Evolutionary conservation across 2,113 vertebrate genomes (phyloP), one percentile per base, ranked within the genome.

Genomic region (Zapornia atra): DNA sequence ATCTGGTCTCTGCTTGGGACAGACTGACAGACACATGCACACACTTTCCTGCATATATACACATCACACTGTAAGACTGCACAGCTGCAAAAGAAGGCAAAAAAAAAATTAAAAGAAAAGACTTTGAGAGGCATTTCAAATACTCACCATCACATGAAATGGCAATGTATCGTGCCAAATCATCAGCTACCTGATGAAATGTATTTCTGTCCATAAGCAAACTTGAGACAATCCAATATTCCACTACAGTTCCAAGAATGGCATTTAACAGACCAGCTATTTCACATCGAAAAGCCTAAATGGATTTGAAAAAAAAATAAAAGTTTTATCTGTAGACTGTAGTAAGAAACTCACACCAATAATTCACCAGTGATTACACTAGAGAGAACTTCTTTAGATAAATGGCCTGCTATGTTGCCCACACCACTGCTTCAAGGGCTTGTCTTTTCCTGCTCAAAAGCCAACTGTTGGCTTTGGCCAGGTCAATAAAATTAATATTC

Each of bases 151-250:
- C 98, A 96, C 98, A 99, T 2, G 98, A 97, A 86, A 98, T 82
- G n/a, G 98, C 98, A 94, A 99, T 96, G 69, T 99, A 98, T 60
- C 97, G 98, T 14, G 98, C 98, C n/a, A 99, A 95, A 87, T 99
- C 98, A 95, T 98, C 97, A 84, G 98, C 95, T 94, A 99, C 92
- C 72, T 98, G 98, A 87, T 97, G 96, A 92, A 99, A 97, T 54
- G 98, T 78, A 36, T 96, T 98, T 97, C 96, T 98, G 97, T 99
- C 98, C 92, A 98, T 98, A 81, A 98, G 98, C 44, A 98, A 97
- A 94, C 99, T 97, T 90, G 98, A 98, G 90, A 99, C 92, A 95
- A 98, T 98, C 99, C 99, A 99, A 94, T 98, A 99, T 89, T 99
- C 99, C 95, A 99, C 98, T 88, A 98, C 92, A 42, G 98, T 98